A percentile compares a stretch with the other conserved stretches of the same genome.
Evolutionary conservation across 2,113 vertebrate species (phyloP).

Genomic region (Aleadryas rufinucha): DNA sequence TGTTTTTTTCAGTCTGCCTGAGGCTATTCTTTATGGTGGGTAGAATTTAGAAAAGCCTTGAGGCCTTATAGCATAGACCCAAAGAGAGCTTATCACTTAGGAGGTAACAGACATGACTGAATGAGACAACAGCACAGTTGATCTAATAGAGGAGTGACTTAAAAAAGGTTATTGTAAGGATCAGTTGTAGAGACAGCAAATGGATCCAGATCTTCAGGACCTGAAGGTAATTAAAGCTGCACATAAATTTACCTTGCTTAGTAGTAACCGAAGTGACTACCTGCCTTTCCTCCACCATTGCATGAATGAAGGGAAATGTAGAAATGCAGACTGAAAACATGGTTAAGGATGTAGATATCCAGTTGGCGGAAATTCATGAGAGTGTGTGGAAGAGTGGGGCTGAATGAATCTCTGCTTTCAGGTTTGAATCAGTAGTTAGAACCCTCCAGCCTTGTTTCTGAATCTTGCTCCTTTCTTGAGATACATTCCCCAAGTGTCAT

Average conservation of each 20-base stretch:
- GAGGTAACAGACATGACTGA: background rate
- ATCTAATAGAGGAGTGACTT: background rate
- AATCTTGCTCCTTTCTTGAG: background rate
- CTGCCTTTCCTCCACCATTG: background rate
- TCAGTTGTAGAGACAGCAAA: background rate
- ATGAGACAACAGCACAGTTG: background rate
- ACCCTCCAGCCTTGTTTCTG: background rate
- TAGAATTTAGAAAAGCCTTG: background rate
- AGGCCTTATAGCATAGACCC: background rate
- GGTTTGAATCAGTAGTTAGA: background rate
- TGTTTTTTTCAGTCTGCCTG: background rate
- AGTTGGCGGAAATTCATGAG: background rate
- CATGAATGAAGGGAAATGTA: background rate
- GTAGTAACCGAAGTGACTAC: background rate
- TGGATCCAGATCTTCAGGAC: background rate
- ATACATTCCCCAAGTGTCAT: background rate
- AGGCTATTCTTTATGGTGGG: background rate
- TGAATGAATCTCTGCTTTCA: background rate
- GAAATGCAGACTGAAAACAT: background rate
- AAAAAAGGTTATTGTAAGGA: background rate
- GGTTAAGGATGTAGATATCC: rapidly evolving
- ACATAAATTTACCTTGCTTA: background rate
- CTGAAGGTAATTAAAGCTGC: background rate
- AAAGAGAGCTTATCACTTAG: background rate
- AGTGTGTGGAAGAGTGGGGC: background rate